phyloP scores from a whole-genome alignment of 2,113 vertebrate species.

The Cathartes aura region DNA sequence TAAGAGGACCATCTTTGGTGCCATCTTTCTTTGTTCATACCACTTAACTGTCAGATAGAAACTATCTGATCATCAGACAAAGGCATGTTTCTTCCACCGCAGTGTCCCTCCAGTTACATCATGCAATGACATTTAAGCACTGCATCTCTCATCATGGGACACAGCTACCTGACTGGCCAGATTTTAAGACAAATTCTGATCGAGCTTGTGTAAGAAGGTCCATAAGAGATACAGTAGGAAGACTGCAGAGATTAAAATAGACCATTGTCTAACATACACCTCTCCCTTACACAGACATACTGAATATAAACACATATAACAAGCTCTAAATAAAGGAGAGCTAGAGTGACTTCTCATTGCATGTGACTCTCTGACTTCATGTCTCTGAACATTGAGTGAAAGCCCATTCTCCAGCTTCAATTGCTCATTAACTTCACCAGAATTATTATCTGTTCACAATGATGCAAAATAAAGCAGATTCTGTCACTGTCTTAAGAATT shows the following conservation, averaged over 20 bases:
- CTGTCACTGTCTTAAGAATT: not conserved
- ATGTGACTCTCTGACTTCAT: not conserved
- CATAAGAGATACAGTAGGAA: not conserved
- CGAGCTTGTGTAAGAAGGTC: not conserved
- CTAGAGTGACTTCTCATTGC: not conserved
- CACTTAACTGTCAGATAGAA: not conserved
- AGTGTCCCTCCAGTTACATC: not conserved
- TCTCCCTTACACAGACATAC: not conserved
- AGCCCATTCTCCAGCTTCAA: not conserved
- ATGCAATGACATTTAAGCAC: not conserved
- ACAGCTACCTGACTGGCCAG: not conserved
- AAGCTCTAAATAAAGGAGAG: not conserved
- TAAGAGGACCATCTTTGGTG: not conserved
- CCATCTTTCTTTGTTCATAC: not conserved
- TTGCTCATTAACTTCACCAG: not conserved
- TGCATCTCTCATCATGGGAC: not conserved
- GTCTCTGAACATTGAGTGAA: not conserved
- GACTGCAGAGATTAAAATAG: not conserved
- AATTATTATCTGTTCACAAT: not conserved
- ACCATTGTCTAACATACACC: not conserved
- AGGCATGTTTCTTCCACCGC: not conserved
- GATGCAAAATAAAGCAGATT: not conserved
- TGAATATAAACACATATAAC: not conserved
- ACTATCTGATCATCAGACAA: not conserved
- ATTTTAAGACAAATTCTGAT: not conserved